Base-by-base conservation (phyloP, 2,797 vertebrate genomes). In the Semaprochilodus insignis region DNA sequence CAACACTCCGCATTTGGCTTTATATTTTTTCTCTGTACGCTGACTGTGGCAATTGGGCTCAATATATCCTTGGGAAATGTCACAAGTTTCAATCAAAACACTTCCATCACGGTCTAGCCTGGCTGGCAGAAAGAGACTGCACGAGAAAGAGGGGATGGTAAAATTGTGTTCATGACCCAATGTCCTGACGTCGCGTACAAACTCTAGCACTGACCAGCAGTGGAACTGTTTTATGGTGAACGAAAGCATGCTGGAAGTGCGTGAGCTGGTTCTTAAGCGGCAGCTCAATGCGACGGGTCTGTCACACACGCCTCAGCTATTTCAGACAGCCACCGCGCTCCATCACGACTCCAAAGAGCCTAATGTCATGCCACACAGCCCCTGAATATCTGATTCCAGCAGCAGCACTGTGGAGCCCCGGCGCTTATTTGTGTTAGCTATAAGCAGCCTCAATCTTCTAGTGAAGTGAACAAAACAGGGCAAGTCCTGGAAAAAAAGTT, bases 291-390 rank as follows among this genome's bases (percentile, higher is more conserved):
- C 34, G 44, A 87, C 88, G 82, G 86, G 83, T 85, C n/a, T 52
- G 91, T 91, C 90, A 90, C 88, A 91, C 88, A 86, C 67, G 81
- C 80, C 70, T 82, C 40, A 60, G 78, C 85, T 78, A 88, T 91
- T 90, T 87, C 86, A 88, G 88, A 85, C 83, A 85, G 87, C 86
- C 89, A 84, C 31, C 74, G 83, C 79, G 88, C 91, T 91, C 85
- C 85, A 91, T 92, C 90, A 88, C 87, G 88, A 83, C 82, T 85
- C 82, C 44, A 72, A 89, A 83, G 78, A 82, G 80, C 78, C 81
- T 88, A 89, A 90, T 90, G 89, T 90, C 92, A 92, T 82, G 88
- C 86, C 88, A 83, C 81, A 76, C 77, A 74, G 85, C 85, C n/a
- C 69, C 60, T 78, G 78, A 88, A 87, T 89, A 89, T 91, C 88